These are phyloP conservation scores for Bacillus rossius DNA, from an alignment of 1,140 invertebrate genomes.

Conservation along the genomic window DNA sequence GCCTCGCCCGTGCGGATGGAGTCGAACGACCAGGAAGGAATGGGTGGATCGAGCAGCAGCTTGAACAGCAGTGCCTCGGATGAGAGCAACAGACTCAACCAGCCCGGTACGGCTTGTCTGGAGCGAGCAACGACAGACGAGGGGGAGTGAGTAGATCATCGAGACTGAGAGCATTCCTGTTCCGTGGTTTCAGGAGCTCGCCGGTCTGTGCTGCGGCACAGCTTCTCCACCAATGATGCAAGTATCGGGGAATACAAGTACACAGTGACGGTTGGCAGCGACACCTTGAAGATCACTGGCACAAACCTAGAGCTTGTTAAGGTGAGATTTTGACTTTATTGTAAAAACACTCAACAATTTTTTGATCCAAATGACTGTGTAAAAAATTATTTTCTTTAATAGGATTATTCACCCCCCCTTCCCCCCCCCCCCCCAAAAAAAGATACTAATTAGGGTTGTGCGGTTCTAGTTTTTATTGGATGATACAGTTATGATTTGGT, in stretches of 20 bases:
- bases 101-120: slow-evolving; percentile 27
- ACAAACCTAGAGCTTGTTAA: slow-evolving; percentile 75
- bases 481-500: neutral
- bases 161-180: neutral
- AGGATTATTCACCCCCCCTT: neutral
- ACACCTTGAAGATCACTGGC: slow-evolving; percentile 78
- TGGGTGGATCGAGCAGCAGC: slow-evolving; percentile 56
- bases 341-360: neutral
- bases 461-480: neutral
- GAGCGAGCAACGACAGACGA: slow-evolving; percentile 46
- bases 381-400: neutral
- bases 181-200: slow-evolving; percentile 15
- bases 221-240: slow-evolving; percentile 76
- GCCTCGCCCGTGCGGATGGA: slow-evolving; percentile 78
- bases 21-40: slow-evolving; percentile 40
- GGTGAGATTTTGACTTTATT: slow-evolving; percentile 46
- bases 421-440: neutral
- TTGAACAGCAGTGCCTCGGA: slow-evolving; percentile 71
- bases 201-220: slow-evolving; percentile 53
- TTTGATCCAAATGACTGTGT: too few relatives aligned
- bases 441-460: neutral
- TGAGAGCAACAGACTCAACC: slow-evolving; percentile 45
- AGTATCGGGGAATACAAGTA: slow-evolving; percentile 81
- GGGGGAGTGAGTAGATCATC: slow-evolving; percentile 43
- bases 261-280: slow-evolving; percentile 72